Evolutionary conservation across 2,797 vertebrate species (phyloP).

Genomic region (Pipistrellus pipistrellus): DNA sequence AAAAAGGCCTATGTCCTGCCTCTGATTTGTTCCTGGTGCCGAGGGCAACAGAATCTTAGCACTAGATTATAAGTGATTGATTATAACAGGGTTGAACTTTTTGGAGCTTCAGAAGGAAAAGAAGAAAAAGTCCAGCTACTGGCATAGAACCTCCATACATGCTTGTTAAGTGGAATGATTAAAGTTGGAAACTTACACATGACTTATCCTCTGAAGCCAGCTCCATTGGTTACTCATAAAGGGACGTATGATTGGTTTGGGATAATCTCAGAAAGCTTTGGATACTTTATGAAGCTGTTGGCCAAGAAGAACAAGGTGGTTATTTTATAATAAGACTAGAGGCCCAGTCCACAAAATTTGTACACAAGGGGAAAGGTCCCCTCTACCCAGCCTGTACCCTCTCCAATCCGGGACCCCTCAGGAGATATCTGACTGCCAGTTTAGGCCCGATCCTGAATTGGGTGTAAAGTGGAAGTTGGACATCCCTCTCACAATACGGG

Average conservation of each 20-base stretch:
- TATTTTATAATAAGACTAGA: not conserved
- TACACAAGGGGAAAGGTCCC: too few relatives aligned
- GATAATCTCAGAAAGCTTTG: not conserved
- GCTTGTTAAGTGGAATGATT: not conserved
- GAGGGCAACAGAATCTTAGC: not conserved
- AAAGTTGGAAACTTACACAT: not conserved
- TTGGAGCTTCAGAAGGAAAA: conserved; percentile 27
- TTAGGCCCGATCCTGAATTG: too few relatives aligned
- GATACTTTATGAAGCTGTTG: not conserved
- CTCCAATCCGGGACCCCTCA: too few relatives aligned
- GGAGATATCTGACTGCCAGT: too few relatives aligned
- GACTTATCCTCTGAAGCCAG: not conserved
- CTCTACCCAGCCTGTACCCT: too few relatives aligned
- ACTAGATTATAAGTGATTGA: not conserved
- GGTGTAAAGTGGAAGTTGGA: too few relatives aligned
- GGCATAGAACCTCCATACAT: not conserved
- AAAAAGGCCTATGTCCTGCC: not conserved
- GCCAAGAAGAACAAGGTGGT: not conserved
- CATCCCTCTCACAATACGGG: too few relatives aligned
- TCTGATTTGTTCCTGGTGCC: conserved; percentile 34
- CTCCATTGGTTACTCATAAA: not conserved
- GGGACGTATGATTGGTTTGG: not conserved
- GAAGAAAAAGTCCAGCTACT: not conserved
- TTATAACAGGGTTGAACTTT: not conserved
- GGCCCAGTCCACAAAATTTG: too few relatives aligned